Percentiles rank a stretch among this genome's conserved stretches.
Evolutionary conservation across 1,140 invertebrate genomes (phyloP).

Genomic region (Drosophila rhopaloa): DNA sequence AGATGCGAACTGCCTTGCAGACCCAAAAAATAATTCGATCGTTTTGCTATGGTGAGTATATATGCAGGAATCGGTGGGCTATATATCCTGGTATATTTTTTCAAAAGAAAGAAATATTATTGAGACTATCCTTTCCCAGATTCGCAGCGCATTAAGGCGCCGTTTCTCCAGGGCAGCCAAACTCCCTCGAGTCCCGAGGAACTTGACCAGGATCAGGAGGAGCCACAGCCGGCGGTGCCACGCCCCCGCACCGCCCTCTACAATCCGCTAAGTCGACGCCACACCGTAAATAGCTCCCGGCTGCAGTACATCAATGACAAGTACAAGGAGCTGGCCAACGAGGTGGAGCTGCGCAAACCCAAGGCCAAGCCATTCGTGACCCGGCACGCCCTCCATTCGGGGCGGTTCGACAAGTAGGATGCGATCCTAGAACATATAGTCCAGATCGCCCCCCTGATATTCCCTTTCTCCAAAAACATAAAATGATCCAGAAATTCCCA

Average conservation of each 20-base stretch:
- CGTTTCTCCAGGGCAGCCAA: not conserved
- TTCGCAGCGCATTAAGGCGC: not conserved
- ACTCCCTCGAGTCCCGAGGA: not conserved
- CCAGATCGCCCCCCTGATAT: too few relatives aligned
- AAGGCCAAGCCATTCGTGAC: slow-evolving; percentile 36
- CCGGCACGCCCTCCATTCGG: slow-evolving; percentile 44
- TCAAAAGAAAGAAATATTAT: not conserved
- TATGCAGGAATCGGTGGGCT: not conserved
- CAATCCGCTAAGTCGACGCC: slow-evolving; percentile 52
- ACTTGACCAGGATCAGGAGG: not conserved
- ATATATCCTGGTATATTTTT: not conserved
- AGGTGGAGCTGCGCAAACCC: slow-evolving; percentile 22
- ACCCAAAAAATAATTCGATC: not conserved
- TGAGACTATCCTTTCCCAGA: not conserved
- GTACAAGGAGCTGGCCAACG: slow-evolving; percentile 33
- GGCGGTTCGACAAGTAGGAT: slow-evolving; percentile 41
- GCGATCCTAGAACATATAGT: not conserved
- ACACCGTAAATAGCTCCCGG: slow-evolving; percentile 42
- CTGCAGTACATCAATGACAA: slow-evolving; percentile 56
- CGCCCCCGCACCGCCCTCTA: slow-evolving; percentile 9
- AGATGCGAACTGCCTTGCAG: not conserved
- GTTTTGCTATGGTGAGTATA: not conserved
- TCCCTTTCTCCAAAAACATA: not conserved
- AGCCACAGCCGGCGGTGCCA: not conserved
- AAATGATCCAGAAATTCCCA: not conserved